Evolutionary conservation across 2,888 invertebrate species (phyloP), one percentile per base, ranked within the genome.

Genomic region (Sminthurides aquaticus): DNA sequence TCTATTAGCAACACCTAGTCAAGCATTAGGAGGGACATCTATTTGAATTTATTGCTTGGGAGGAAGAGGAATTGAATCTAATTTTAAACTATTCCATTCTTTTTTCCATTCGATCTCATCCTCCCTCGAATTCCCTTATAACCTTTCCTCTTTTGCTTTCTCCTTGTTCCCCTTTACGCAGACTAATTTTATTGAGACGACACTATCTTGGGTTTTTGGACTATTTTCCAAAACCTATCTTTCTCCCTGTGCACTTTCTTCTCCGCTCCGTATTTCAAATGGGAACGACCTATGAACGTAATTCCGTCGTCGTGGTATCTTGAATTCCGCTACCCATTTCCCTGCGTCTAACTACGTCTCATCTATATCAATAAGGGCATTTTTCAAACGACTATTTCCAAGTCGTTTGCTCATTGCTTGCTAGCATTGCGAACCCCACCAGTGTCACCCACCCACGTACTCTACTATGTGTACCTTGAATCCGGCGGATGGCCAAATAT

Each of bases 31-130:
- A 57, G 25, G 22, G 64, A 64, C 64, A 48, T 60, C 55, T 64
- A 60, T 64, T 64, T 55, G 55, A 64, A 64, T 64, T 64, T 64
- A 64, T 64, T 26, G 60, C 56, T 25, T 20, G 3, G 11, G 15
- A 22, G 20, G 5, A 52, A 8, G 15, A 52, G 52, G 20, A 52
- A 52, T 52, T 52, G 52, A 52, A 52, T 52, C 52, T 52, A 52
- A 52, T 52, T 52, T 52, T 52, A 52, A 52, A 52, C 52, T 52
- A 34, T 34, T 22, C 43, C 43, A 43, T 43, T 43, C 43, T 18
- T 43, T 43, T 43, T 11, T 43, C 43, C n/a, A n/a, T n/a, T n/a
- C n/a, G n/a, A n/a, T n/a, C 43, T 34, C 43, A 11, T 5, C 8
- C 43, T 52, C 22, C 22, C 20, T 52, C 52, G 11, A 8, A 20